Percentiles rank a stretch among this genome's conserved stretches.
Conservation (phyloP, 2,113 vertebrate species). For the Zootoca vivipara region DNA sequence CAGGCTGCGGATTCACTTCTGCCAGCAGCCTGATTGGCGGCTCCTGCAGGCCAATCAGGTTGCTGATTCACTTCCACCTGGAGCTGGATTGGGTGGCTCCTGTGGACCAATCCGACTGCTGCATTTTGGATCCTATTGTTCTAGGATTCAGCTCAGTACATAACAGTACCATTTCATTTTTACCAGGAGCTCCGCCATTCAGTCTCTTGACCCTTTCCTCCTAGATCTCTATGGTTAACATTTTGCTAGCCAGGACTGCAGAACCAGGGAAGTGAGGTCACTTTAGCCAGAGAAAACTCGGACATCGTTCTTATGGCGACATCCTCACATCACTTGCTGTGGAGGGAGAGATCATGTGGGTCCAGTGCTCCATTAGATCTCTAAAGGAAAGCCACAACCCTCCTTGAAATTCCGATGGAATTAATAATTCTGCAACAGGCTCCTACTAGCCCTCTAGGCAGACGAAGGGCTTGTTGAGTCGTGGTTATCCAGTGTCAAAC, state of each 20-base stretch:
- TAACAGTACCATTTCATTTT: no score
- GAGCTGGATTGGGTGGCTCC: no score
- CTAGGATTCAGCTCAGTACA: no score
- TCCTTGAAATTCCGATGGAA: conserved; percentile 56
- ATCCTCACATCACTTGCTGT: neutral
- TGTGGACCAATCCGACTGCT: no score
- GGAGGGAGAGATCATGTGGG: conserved; percentile 46
- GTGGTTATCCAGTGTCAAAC: conserved; percentile 69
- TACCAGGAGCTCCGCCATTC: neutral
- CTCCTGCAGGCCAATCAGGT: no score
- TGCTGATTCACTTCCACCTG: no score
- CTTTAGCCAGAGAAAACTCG: neutral
- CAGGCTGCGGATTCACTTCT: no score
- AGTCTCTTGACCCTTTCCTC: neutral
- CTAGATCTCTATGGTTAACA: neutral
- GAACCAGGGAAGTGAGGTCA: neutral
- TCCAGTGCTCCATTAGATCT: conserved; percentile 9
- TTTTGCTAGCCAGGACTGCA: neutral
- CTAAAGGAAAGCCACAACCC: conserved; percentile 36
- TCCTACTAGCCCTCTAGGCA: conserved; percentile 61
- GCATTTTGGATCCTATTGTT: no score
- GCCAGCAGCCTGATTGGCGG: no score
- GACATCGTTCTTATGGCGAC: neutral
- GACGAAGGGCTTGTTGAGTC: conserved; percentile 66
- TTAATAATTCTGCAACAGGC: conserved; percentile 63